Conservation (phyloP, 2,113 vertebrate species). For the Fulica atra region DNA sequence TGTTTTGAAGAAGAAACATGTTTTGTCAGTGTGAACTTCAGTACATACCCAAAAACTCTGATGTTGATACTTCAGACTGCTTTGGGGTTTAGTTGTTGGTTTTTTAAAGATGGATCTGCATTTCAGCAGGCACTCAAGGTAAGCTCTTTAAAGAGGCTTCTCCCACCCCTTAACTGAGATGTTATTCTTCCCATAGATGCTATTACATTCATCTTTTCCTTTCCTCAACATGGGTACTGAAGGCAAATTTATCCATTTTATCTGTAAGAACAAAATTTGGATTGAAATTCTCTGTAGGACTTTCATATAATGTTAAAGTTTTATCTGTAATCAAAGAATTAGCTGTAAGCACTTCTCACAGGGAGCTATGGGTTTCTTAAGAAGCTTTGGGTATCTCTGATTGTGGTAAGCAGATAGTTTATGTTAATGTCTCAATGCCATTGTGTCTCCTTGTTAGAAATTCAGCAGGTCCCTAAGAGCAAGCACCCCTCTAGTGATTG, state of each 20-base stretch:
- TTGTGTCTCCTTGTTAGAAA: not conserved
- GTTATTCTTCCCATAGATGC: not conserved
- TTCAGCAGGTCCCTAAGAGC: not conserved
- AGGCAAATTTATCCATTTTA: not conserved
- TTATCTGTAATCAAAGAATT: not conserved
- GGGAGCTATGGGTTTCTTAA: not conserved
- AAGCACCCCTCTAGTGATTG: not conserved
- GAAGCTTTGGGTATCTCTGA: not conserved
- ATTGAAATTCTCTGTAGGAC: not conserved
- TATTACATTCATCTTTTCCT: not conserved
- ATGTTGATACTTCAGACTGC: not conserved
- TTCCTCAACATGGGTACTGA: too few species aligned
- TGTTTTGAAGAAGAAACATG: not conserved
- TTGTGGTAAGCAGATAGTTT: not conserved
- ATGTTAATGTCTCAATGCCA: not conserved
- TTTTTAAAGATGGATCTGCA: not conserved
- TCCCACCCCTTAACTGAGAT: not conserved
- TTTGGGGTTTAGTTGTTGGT: not conserved
- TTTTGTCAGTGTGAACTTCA: not conserved
- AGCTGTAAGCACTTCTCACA: not conserved
- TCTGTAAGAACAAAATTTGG: not conserved
- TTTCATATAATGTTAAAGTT: not conserved
- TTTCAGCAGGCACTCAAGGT: too few species aligned
- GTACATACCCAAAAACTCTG: not conserved
- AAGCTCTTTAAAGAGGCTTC: not conserved